Evolutionary conservation across 1,140 invertebrate species (phyloP).

Genomic region (Antheraea mylitta): DNA sequence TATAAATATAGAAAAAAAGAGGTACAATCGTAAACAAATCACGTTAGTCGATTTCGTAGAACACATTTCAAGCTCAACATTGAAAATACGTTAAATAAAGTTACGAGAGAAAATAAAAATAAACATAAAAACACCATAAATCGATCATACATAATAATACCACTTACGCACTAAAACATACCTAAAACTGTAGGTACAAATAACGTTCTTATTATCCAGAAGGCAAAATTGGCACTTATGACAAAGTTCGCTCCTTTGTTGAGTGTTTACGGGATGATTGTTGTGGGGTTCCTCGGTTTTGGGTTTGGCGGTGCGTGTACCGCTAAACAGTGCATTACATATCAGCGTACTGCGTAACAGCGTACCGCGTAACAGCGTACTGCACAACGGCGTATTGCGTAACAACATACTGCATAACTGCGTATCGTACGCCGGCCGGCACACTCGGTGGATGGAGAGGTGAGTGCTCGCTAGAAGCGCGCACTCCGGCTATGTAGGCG

Average conservation of each 20-base stretch:
- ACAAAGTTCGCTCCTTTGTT: conserved; percentile 59
- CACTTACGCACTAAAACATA: conserved; percentile 74
- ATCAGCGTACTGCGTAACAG: not conserved
- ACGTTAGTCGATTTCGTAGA: conserved; percentile 23
- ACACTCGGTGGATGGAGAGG: conserved; percentile 11
- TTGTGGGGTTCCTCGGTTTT: not conserved
- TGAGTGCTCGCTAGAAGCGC: conserved; percentile 7
- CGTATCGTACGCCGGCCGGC: not conserved
- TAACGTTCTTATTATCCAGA: conserved; percentile 74
- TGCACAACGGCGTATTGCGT: not conserved
- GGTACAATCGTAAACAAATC: conserved; percentile 7
- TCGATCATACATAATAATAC: conserved; percentile 49
- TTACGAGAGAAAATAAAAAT: conserved; percentile 15
- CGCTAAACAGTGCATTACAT: not conserved
- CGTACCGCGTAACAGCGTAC: not conserved
- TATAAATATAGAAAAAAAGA: conserved; percentile 42
- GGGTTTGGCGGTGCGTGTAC: conserved; percentile 30
- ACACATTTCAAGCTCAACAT: conserved; percentile 39
- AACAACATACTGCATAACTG: not conserved
- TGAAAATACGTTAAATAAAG: conserved; percentile 29
- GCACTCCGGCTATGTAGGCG: conserved; percentile 61
- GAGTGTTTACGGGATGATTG: not conserved
- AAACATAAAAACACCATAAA: conserved; percentile 45
- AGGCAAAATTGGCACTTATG: conserved; percentile 80
- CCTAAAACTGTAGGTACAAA: conserved; percentile 75